Evolutionary conservation across 2,113 vertebrate genomes (phyloP).

Genomic region (Protobothrops flavoviridis): DNA sequence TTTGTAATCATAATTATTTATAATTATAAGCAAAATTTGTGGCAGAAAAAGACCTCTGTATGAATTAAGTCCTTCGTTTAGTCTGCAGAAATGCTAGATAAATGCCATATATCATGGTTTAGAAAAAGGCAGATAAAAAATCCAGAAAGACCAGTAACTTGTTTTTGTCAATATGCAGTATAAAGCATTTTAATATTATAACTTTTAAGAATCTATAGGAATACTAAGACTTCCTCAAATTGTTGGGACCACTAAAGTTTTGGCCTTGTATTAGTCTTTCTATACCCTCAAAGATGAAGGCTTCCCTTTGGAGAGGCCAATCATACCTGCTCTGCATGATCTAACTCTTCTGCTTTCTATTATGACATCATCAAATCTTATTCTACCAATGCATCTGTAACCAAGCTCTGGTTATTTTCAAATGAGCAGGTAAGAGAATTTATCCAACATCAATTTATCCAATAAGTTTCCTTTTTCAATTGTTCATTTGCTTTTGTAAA

Average conservation of each 20-base stretch:
- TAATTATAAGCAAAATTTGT: not conserved
- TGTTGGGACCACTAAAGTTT: not conserved
- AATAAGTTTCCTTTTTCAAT: not conserved
- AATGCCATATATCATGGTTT: not conserved
- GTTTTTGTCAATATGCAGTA: not conserved
- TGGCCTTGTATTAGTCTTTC: not conserved
- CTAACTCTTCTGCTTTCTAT: not conserved
- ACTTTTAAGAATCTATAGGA: not conserved
- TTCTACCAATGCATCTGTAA: not conserved
- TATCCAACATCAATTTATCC: too few species aligned
- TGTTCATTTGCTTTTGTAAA: not conserved
- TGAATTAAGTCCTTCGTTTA: too few species aligned
- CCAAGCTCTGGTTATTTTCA: not conserved
- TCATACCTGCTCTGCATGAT: not conserved
- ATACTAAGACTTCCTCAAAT: not conserved
- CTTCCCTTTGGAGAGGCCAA: not conserved
- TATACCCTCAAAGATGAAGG: not conserved
- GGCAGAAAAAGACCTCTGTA: not conserved
- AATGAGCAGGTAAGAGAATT: not conserved
- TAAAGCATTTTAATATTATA: not conserved
- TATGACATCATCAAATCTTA: slow-evolving; percentile 15
- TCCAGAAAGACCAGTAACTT: not conserved
- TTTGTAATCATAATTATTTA: not conserved
- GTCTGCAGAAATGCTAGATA: not conserved
- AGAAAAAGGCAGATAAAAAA: not conserved